phyloP scores from a whole-genome alignment of 2,888 invertebrate genomes.

The Melieria picta region DNA sequence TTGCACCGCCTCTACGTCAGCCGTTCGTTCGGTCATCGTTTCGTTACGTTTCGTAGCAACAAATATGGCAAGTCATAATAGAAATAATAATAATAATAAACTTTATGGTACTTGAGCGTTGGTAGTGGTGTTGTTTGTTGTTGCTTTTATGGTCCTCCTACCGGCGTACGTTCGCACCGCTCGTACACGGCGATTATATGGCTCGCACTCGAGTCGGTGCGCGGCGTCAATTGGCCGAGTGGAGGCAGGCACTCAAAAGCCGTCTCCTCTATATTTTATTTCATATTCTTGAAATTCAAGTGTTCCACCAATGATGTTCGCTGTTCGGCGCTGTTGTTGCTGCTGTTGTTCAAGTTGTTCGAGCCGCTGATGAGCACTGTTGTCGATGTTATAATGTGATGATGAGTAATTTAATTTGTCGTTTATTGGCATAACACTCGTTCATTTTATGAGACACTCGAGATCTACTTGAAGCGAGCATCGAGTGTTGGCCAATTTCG shows the following conservation, averaged over 20 bases:
- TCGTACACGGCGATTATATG: background rate
- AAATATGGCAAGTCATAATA: conserved; percentile 22
- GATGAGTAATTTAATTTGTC: conserved; percentile 59
- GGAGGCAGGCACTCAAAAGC: background rate
- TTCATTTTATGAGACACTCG: conserved; percentile 58
- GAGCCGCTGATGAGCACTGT: background rate
- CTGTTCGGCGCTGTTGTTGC: background rate
- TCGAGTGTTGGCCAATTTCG: conserved; percentile 47
- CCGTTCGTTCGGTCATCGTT: too few relatives aligned
- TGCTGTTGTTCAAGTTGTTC: background rate
- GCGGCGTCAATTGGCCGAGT: background rate
- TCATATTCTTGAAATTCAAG: conserved; percentile 19
- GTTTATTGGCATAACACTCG: conserved; percentile 58
- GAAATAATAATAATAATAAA: conserved; percentile 21
- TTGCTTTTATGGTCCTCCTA: conserved; percentile 48
- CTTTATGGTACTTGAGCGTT: conserved; percentile 53
- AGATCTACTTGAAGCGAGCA: conserved; percentile 54
- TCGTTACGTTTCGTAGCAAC: background rate
- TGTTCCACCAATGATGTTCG: background rate
- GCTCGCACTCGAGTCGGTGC: background rate
- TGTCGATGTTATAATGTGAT: conserved; percentile 26
- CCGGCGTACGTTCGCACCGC: background rate
- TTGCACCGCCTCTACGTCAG: too few relatives aligned
- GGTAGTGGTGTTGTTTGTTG: conserved; percentile 32
- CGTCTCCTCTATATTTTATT: background rate